Evolutionary conservation across 2,113 vertebrate species (phyloP).

Genomic region (Sphyrna mokarran): DNA sequence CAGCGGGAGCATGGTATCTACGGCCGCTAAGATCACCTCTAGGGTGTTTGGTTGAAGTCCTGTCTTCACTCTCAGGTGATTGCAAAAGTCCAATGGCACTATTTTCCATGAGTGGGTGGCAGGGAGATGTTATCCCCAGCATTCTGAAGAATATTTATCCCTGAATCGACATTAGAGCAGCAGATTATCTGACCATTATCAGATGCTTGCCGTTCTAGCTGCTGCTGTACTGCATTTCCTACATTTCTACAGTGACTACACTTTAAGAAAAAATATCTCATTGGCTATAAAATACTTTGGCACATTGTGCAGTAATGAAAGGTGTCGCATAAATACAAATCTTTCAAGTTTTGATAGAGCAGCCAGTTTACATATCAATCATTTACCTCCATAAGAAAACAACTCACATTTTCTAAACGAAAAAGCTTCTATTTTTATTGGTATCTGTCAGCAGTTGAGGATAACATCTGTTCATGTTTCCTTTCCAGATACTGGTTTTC

Average conservation of each 20-base stretch:
- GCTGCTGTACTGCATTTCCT: background rate
- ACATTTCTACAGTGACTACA: background rate
- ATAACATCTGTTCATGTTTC: slow-evolving; percentile 1
- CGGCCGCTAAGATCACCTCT: too few species aligned
- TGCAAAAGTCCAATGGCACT: background rate
- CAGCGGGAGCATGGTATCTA: too few species aligned
- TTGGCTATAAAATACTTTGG: background rate
- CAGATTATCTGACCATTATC: background rate
- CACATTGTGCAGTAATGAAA: background rate
- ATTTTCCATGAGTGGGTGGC: background rate
- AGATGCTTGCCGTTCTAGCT: background rate
- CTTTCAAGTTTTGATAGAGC: background rate
- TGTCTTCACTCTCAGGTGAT: background rate
- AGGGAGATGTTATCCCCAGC: too few species aligned
- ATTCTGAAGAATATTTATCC: background rate
- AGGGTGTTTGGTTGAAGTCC: too few species aligned
- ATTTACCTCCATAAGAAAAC: background rate
- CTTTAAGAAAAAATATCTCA: background rate
- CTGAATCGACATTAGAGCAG: background rate
- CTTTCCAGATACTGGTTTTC: background rate
- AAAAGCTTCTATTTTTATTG: background rate
- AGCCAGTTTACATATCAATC: background rate
- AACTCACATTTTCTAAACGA: background rate
- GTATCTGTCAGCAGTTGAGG: background rate
- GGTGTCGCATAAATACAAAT: background rate